phyloP scores from a whole-genome alignment of 2,113 vertebrate genomes.

The Pimephales promelas region DNA sequence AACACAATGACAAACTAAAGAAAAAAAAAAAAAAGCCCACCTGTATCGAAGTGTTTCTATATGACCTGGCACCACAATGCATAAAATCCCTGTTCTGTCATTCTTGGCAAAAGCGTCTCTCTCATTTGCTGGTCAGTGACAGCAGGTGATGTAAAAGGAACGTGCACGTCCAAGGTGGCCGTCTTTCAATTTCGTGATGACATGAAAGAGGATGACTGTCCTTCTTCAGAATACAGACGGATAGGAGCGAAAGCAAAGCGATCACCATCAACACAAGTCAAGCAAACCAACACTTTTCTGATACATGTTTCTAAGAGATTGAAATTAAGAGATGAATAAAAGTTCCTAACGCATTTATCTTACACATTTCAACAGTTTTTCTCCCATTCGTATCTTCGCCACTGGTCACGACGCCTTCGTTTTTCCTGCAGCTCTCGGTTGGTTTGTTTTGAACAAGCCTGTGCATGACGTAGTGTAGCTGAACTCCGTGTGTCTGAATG shows the following conservation, averaged over 20 bases:
- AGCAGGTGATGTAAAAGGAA: slow-evolving; percentile 1
- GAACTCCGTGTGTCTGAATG: slow-evolving; percentile 13
- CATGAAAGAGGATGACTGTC: neutral
- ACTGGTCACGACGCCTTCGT: neutral
- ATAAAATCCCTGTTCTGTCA: slow-evolving; percentile 5
- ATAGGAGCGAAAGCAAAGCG: slow-evolving; percentile 9
- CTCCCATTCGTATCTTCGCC: neutral
- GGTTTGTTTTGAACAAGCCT: neutral
- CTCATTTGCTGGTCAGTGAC: slow-evolving; percentile 28
- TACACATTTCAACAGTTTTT: slow-evolving; percentile 61
- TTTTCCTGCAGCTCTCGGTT: neutral
- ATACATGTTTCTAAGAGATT: slow-evolving; percentile 39
- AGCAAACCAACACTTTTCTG: slow-evolving; percentile 47
- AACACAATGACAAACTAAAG: slow-evolving; percentile 11
- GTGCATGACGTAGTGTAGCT: slow-evolving; percentile 29
- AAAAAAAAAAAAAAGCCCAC: neutral
- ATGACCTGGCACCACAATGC: slow-evolving; percentile 4
- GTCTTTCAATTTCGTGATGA: neutral
- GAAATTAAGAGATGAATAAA: slow-evolving; percentile 62
- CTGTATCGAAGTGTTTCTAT: neutral
- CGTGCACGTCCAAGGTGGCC: slow-evolving; percentile 24
- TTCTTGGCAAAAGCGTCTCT: slow-evolving; percentile 25
- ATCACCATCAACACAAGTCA: slow-evolving; percentile 25
- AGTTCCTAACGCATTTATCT: slow-evolving; percentile 61
- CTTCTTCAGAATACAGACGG: slow-evolving; percentile 21